Evolutionary conservation across 2,113 vertebrate species (phyloP).

Genomic region (Chaetops frenatus): DNA sequence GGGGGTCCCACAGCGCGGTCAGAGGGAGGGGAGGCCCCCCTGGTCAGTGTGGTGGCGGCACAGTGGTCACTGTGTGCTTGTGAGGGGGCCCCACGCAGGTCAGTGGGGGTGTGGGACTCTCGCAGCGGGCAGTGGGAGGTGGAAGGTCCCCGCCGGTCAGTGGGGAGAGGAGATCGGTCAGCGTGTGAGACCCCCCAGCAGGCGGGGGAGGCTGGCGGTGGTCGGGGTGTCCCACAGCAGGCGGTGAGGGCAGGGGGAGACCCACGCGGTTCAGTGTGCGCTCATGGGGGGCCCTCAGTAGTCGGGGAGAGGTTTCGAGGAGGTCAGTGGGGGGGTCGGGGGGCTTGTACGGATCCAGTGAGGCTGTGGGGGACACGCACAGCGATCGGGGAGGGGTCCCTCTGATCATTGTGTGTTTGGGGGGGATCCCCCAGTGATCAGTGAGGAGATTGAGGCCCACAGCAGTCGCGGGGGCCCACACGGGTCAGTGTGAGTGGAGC

Average conservation of each 20-base stretch:
- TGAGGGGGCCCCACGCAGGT: neutral
- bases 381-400: no score
- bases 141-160: neutral
- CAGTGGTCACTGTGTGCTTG: neutral
- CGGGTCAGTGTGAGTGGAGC: neutral
- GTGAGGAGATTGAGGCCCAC: neutral
- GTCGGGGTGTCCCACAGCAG: neutral
- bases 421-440: neutral
- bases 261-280: neutral
- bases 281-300: neutral
- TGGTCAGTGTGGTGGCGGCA: neutral
- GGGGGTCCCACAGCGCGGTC: neutral
- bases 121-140: neutral
- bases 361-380: no score
- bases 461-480: neutral
- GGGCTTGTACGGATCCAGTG: neutral
- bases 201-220: neutral
- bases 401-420: neutral
- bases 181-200: neutral
- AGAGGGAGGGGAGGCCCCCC: neutral
- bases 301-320: no score
- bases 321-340: no score
- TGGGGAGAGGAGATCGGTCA: neutral
- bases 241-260: neutral
- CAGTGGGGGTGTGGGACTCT: neutral